These are phyloP conservation scores for Enhydra lutris DNA, from an alignment of 2,113 vertebrate species.

Conservation along the genomic window DNA sequence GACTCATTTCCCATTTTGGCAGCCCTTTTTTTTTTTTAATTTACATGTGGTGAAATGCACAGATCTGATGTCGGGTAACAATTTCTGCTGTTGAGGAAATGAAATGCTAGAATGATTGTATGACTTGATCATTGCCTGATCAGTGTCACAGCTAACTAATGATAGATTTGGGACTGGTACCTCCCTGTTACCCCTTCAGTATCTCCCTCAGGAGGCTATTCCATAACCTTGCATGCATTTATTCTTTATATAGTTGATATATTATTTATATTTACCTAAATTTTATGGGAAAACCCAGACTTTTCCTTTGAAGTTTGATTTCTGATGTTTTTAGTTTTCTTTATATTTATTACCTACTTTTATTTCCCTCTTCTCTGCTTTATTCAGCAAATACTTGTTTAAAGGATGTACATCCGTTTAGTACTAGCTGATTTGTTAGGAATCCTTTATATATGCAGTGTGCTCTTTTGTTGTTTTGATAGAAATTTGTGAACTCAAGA, in stretches of 20 bases:
- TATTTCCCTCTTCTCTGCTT: neutral
- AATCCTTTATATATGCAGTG: neutral
- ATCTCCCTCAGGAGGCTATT: neutral
- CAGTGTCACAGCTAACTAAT: neutral
- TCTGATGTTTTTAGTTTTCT: neutral
- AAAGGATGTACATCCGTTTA: neutral
- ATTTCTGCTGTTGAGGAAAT: slow-evolving; percentile 13
- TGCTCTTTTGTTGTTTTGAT: neutral
- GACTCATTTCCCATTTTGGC: neutral
- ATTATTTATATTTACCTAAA: neutral
- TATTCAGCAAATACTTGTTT: slow-evolving; percentile 27
- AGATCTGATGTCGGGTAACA: neutral
- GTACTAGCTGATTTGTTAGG: slow-evolving; percentile 9
- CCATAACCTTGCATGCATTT: neutral
- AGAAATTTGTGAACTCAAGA: neutral
- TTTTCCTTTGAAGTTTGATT: slow-evolving; percentile 8
- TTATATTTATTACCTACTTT: neutral
- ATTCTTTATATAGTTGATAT: neutral
- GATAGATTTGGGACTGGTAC: neutral
- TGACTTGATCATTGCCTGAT: neutral
- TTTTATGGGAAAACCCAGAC: neutral
- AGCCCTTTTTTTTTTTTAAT: neutral
- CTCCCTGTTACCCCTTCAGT: neutral
- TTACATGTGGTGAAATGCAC: slow-evolving; percentile 37
- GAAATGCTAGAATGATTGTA: slow-evolving; percentile 16